Base-by-base conservation (phyloP, 2,888 invertebrate species). In the Cephus rjabovi region DNA sequence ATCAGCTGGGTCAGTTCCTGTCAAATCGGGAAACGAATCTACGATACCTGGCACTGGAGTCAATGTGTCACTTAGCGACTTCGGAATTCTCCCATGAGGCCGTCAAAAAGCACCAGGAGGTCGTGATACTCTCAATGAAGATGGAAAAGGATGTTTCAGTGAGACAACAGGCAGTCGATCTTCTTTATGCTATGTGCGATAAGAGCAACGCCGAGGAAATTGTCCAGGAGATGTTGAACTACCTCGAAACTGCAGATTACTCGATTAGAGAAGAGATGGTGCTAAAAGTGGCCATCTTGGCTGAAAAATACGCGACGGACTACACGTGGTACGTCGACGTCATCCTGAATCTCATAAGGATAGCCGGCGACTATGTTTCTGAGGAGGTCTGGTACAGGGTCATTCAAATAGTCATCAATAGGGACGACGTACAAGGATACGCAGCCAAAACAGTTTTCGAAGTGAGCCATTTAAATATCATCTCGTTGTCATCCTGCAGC, bases 231-330 rank as follows among this genome's bases (percentile, higher is more conserved):
- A 99, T 99, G 99, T 93, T 99, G 85, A 97, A 98, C 90, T 99
- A 99, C 92, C 93, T 99, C 86, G 99, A 99, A 93, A 98, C 99
- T 34, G 99, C 99, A 78, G 99, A 99, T 93, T 99, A 99, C 93
- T 99, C 99, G 35, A 99, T 99, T 87, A 94, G 99, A 84, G 99
- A 99, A 93, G 99, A 99, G 93, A 99, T 99, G 99, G 99, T 99
- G 69, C 93, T 99, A 75, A 99, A 99, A 93, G 99, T 99, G 82
- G 99, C 99, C 76, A 99, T 99, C 89, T 93, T 99, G 83, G 98
- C 99, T 74, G 99, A 99, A 92, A 99, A 99, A 92, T 99, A 99
- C 93, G 99, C 99, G 31, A 98, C 98, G 75, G 99, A 99, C 92
- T 99, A 98, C 90, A 99, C 99, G 75, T 99, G 99, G 99, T 99